Base-by-base conservation (phyloP, 2,888 invertebrate species). In the Drepanosiphum platanoidis region DNA sequence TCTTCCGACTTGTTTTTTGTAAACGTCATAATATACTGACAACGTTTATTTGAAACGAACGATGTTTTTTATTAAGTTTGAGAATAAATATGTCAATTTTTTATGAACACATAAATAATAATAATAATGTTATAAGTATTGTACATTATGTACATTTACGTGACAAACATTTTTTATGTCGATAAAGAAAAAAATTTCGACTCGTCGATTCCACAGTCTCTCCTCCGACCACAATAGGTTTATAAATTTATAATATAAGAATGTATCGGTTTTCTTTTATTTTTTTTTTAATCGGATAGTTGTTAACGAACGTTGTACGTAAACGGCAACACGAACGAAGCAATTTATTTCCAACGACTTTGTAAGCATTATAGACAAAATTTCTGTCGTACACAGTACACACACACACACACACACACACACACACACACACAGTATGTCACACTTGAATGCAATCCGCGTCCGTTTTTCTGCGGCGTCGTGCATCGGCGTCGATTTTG, bases 121-220 rank as follows among this genome's bases (percentile, higher is more conserved):
- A n/a, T 8, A 58, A 58, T 42, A 72, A 30, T 42, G 30, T 30
- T 42, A 18, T 42, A 58, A 58, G n/a, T 72, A 42, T 72, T 30
- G 30, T 72, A 30, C 42, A 42, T 30, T 30, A n/a, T n/a, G 72
- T 30, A 72, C 42, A 42, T 72, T 30, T 72, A 30, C 72, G 30
- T 39, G 58, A 58, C 58, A 22, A 58, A n/a, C 58, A n/a, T n/a
- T n/a, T 58, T 58, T 58, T 9, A 58, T 58, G 46, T 46, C 18
- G 3, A 15, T 1, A 58, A 68, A 68, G 30, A 68, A 68, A 34
- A 13, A 32, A 75, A 75, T 58, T 32, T 34, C 7, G 13, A 42
- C 74, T 75, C 34, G 30, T 58, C 58, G 32, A 75, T 75, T 58
- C n/a, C 34, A 46, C 34, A n/a, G n/a, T n/a, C n/a, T n/a, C n/a